Conservation (phyloP, 35 echinoderm and acorn worm species). For the Heliocidaris tuberculata region DNA sequence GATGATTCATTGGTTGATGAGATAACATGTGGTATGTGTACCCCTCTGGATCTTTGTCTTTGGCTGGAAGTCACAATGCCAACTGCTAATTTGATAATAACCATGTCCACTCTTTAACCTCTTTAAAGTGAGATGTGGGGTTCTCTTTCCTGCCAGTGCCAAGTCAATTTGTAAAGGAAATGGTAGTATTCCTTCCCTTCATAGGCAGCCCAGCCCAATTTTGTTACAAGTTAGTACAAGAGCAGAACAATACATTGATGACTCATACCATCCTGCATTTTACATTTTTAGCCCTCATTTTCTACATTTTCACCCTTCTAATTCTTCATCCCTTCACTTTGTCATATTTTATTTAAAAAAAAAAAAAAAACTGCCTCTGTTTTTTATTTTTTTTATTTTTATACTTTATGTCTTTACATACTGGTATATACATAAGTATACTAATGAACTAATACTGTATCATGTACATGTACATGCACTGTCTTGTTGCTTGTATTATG, state of each 20-base stretch:
- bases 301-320: no score
- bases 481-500: no score
- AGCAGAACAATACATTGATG: no score
- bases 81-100: constrained; percentile 51
- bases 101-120: constrained; percentile 30
- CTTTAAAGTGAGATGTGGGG: neutral
- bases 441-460: neutral
- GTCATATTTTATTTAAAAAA: no score
- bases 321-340: no score
- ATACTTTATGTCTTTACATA: no score
- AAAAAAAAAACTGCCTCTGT: no score
- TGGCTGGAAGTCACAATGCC: constrained; percentile 6
- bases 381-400: no score
- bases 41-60: neutral
- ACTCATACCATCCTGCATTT: no score
- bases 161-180: neutral
- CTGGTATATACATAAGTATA: neutral
- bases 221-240: no score
- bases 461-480: neutral
- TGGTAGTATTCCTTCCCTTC: neutral
- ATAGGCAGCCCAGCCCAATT: neutral
- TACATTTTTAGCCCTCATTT: no score
- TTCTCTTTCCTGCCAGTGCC: neutral
- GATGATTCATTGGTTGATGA: neutral
- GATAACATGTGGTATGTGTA: neutral